Evolutionary conservation across 2,113 vertebrate genomes (phyloP).

Genomic region (Psophia crepitans): DNA sequence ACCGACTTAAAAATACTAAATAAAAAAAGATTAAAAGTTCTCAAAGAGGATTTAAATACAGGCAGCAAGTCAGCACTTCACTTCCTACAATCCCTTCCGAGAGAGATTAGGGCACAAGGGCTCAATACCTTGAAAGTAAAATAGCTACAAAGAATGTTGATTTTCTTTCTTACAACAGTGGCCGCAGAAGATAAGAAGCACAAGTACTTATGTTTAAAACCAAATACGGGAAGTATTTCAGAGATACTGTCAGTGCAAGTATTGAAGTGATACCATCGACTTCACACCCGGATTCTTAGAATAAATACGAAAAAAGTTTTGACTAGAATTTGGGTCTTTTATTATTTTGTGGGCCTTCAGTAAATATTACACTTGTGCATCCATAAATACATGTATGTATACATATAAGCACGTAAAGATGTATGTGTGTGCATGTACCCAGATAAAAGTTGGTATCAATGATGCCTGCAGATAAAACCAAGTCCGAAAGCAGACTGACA

Average conservation of each 20-base stretch:
- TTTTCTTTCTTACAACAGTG: conserved; percentile 41
- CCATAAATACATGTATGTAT: neutral
- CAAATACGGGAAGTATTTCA: neutral
- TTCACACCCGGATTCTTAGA: neutral
- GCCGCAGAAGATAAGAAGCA: conserved; percentile 9
- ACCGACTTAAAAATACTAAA: conserved; percentile 21
- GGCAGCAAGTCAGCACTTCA: conserved; percentile 54
- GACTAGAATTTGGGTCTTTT: neutral
- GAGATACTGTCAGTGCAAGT: neutral
- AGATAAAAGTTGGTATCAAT: neutral
- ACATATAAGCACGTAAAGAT: neutral
- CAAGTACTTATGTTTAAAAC: conserved; percentile 41
- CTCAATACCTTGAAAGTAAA: conserved; percentile 50
- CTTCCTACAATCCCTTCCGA: conserved; percentile 34
- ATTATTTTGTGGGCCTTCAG: neutral
- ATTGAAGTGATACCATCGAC: neutral
- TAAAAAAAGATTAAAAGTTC: conserved; percentile 54
- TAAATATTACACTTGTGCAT: neutral
- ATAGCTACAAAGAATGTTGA: conserved; percentile 42
- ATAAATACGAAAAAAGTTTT: neutral
- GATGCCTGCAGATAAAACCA: neutral
- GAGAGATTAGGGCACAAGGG: conserved; percentile 42
- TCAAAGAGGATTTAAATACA: conserved; percentile 61
- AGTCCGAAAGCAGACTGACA: neutral
- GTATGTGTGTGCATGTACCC: neutral